Conservation (phyloP, 2,113 vertebrate species). For the Eurypyga helias region DNA sequence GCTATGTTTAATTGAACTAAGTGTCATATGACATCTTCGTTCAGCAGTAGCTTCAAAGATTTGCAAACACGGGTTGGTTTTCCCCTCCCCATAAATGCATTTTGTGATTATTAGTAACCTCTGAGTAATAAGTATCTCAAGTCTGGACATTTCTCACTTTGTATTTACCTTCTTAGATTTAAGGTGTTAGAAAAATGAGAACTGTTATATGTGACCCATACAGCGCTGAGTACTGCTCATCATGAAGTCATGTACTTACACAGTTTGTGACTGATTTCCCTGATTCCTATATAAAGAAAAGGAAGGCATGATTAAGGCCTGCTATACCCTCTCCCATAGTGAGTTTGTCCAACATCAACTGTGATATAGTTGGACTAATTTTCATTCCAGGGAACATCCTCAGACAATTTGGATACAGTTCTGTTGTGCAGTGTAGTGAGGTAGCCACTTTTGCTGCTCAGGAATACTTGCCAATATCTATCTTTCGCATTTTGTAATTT, state of each 20-base stretch:
- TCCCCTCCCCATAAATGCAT: neutral
- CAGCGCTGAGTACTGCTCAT: neutral
- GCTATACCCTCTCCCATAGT: neutral
- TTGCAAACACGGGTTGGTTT: neutral
- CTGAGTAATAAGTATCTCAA: neutral
- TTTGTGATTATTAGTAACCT: neutral
- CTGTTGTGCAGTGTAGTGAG: neutral
- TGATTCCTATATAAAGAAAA: neutral
- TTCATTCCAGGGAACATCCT: neutral
- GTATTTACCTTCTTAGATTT: neutral
- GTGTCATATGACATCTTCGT: neutral
- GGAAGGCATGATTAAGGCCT: neutral
- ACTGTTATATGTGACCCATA: neutral
- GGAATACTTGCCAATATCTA: neutral
- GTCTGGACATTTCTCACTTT: neutral
- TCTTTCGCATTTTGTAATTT: neutral
- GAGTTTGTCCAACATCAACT: neutral
- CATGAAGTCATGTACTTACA: neutral
- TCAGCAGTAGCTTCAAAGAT: neutral
- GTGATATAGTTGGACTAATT: neutral
- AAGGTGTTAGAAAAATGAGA: neutral
- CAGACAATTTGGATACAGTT: neutral
- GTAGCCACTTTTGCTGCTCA: neutral
- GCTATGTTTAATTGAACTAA: neutral
- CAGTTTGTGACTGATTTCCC: neutral